Evolutionary conservation across 2,113 vertebrate genomes (phyloP).

Genomic region (Apodemus speciosus): DNA sequence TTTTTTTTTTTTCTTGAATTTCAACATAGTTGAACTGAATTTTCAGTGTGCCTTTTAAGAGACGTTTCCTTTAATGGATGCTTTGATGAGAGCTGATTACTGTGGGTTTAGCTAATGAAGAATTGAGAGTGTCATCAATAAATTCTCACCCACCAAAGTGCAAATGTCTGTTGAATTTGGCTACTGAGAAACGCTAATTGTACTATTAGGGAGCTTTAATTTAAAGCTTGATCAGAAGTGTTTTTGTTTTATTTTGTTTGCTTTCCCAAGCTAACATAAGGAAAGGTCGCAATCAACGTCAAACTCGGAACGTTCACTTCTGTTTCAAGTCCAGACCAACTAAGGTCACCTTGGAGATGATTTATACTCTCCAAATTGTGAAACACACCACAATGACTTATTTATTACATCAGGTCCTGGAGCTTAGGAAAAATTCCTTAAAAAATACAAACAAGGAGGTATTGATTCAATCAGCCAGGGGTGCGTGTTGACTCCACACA

Average conservation of each 20-base stretch:
- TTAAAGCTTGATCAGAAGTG: not conserved
- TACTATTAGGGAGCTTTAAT: not conserved
- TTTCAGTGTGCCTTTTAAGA: not conserved
- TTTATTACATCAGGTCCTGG: conserved; percentile 55
- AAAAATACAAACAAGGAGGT: conserved; percentile 57
- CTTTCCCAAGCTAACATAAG: not conserved
- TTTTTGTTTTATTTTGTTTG: not conserved
- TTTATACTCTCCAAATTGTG: conserved; percentile 24
- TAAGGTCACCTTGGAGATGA: conserved; percentile 18
- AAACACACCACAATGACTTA: conserved; percentile 60
- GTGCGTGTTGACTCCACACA: not conserved
- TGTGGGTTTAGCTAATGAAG: conserved; percentile 32
- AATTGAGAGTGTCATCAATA: not conserved
- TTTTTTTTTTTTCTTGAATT: not conserved
- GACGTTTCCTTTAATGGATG: not conserved
- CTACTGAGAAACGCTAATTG: not conserved
- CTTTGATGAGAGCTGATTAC: not conserved
- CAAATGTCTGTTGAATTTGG: not conserved
- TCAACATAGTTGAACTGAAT: not conserved
- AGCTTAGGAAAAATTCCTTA: conserved; percentile 67
- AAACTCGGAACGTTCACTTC: not conserved
- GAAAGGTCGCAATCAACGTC: conserved; percentile 31
- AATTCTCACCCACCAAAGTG: not conserved
- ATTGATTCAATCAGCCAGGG: conserved; percentile 49
- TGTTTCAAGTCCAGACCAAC: conserved; percentile 41